Evolutionary conservation across 2,888 invertebrate species (phyloP).

Genomic region (Hofmannophila pseudospretella): DNA sequence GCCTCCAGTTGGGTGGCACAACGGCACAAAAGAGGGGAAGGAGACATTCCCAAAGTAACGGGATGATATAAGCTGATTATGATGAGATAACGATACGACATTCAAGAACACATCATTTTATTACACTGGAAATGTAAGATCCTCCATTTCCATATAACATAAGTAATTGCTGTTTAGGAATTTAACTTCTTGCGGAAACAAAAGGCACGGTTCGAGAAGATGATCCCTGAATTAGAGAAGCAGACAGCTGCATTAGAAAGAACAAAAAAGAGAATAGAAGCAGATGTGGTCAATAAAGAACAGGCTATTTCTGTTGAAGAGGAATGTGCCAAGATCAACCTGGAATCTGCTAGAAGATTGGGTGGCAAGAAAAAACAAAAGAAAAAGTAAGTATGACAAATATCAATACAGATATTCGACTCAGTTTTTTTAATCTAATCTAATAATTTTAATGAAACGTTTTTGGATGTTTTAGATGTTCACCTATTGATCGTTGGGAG

Average conservation of each 20-base stretch:
- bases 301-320: constrained; percentile 50
- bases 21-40: too few species aligned
- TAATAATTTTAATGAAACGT: too few species aligned
- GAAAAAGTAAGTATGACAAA: constrained; percentile 26
- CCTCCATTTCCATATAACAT: too few species aligned
- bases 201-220: constrained; percentile 48
- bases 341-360: constrained; percentile 15
- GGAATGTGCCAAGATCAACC: constrained; percentile 30
- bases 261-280: constrained; percentile 43
- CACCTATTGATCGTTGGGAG: constrained; percentile 49
- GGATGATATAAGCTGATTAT: too few species aligned
- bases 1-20: too few species aligned
- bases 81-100: too few species aligned
- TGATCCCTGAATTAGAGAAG: constrained; percentile 39
- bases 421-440: too few species aligned
- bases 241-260: constrained; percentile 35
- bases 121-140: too few species aligned
- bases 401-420: not conserved
- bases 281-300: constrained; percentile 46
- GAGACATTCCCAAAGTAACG: too few species aligned
- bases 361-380: constrained; percentile 33
- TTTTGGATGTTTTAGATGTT: constrained; percentile 36
- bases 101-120: too few species aligned
- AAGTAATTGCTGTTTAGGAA: constrained; percentile 56
- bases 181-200: constrained; percentile 47